Percentiles rank a stretch among this genome's conserved stretches.
Evolutionary conservation across 2,888 invertebrate species (phyloP).

Genomic region (Thymelicus acteon): DNA sequence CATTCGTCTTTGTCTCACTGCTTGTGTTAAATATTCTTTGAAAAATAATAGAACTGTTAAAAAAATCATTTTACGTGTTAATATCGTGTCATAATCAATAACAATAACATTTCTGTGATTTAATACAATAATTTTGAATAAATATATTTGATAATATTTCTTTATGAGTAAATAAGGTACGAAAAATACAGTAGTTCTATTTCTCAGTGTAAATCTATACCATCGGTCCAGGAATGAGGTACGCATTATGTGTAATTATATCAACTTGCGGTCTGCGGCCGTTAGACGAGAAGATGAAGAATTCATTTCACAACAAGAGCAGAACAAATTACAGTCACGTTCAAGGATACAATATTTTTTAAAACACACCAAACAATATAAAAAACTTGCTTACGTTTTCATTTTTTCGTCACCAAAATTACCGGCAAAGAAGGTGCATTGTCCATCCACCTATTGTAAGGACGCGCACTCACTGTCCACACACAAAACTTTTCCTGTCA

Average conservation of each 20-base stretch:
- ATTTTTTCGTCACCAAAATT: constrained; percentile 77
- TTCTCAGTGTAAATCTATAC: constrained; percentile 24
- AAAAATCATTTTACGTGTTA: not conserved
- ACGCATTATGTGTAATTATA: constrained; percentile 52
- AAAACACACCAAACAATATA: constrained; percentile 39
- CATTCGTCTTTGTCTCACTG: not conserved
- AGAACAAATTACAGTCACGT: constrained; percentile 36
- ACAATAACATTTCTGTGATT: too few relatives aligned
- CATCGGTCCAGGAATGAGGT: constrained; percentile 39
- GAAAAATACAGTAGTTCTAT: constrained; percentile 25
- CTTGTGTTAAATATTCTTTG: not conserved
- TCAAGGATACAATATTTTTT: constrained; percentile 25
- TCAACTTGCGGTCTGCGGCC: constrained; percentile 53
- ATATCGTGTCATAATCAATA: not conserved
- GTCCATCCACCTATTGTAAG: constrained; percentile 60
- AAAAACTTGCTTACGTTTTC: constrained; percentile 75
- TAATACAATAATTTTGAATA: too few relatives aligned
- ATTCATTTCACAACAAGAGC: constrained; percentile 35
- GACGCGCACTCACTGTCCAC: constrained; percentile 60
- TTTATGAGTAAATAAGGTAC: not conserved
- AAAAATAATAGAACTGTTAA: constrained; percentile 5
- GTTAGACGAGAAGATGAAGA: constrained; percentile 41
- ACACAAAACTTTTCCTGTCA: constrained; percentile 50
- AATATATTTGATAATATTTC: not conserved
- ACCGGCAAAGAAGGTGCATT: constrained; percentile 70